phyloP scores from a whole-genome alignment of 2,113 vertebrate species.

The Rhodinocichla rosea region DNA sequence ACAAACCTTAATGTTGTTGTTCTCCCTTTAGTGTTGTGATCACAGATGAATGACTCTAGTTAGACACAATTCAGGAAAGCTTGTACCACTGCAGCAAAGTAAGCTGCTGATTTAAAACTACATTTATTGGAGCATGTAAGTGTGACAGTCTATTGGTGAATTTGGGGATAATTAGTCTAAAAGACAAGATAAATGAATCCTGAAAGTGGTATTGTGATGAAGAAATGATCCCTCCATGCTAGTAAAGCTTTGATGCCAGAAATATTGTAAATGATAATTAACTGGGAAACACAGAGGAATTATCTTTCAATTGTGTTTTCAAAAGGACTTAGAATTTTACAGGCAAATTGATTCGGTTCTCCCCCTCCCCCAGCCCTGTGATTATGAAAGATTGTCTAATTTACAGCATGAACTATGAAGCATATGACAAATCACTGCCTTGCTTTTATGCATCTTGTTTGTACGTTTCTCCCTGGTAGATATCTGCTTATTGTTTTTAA shows the following conservation, averaged over 20 bases:
- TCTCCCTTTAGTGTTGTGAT: slow-evolving; percentile 78
- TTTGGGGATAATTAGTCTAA: slow-evolving; percentile 87
- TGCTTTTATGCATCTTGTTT: slow-evolving; percentile 77
- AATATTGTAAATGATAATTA: slow-evolving; percentile 95
- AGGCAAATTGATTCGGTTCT: slow-evolving; percentile 86
- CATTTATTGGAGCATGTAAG: slow-evolving; percentile 87
- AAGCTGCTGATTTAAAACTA: slow-evolving; percentile 82
- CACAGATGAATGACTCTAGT: slow-evolving; percentile 82
- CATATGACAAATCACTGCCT: slow-evolving; percentile 86
- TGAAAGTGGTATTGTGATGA: slow-evolving; percentile 87
- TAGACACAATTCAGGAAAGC: slow-evolving; percentile 76
- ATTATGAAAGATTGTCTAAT: slow-evolving; percentile 94
- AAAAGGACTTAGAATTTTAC: slow-evolving; percentile 80
- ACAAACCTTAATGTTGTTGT: slow-evolving; percentile 70
- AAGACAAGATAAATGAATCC: slow-evolving; percentile 98
- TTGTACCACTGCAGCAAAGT: slow-evolving; percentile 70
- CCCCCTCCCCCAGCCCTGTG: slow-evolving; percentile 68
- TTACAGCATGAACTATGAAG: slow-evolving; percentile 79
- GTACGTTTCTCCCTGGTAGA: slow-evolving; percentile 43
- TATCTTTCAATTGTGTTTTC: slow-evolving; percentile 78
- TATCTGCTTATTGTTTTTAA: slow-evolving; percentile 66
- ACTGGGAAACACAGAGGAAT: slow-evolving; percentile 77
- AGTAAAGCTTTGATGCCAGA: slow-evolving; percentile 84
- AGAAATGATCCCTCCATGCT: slow-evolving; percentile 76
- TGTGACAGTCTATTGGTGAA: slow-evolving; percentile 84